Conservation (phyloP, 2,888 invertebrate species). For the Acanthacorydalis orientalis region DNA sequence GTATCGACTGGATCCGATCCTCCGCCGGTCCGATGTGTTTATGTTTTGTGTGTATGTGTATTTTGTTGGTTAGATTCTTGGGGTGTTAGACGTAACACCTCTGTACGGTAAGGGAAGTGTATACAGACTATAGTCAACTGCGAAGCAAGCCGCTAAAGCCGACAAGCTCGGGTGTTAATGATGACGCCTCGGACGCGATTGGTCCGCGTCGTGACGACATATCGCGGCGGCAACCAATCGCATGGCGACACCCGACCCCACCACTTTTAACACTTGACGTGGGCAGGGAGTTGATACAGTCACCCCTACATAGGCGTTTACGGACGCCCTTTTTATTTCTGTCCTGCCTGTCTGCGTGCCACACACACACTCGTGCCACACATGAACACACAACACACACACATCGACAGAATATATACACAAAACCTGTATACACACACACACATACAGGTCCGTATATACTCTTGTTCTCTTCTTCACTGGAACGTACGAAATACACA, state of each 20-base stretch:
- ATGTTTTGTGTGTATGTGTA: neutral
- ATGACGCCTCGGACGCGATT: conserved; percentile 23
- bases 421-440: too few species aligned
- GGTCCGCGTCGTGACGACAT: conserved; percentile 22
- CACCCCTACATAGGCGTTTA: conserved; percentile 26
- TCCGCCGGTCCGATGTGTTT: too few species aligned
- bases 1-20: too few species aligned
- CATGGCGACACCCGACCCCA: conserved; percentile 25
- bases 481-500: too few species aligned
- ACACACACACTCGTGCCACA: neutral
- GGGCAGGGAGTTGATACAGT: conserved; percentile 24
- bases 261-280: conserved; percentile 26
- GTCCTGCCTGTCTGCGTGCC: neutral
- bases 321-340: conserved; percentile 19
- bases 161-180: conserved; percentile 29
- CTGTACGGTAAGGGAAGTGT: conserved; percentile 23
- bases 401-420: too few species aligned
- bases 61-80: neutral
- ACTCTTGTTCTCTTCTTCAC: neutral
- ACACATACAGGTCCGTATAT: neutral
- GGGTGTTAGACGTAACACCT: conserved; percentile 20
- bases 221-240: conserved; percentile 23
- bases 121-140: conserved; percentile 22
- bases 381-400: neutral
- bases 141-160: conserved; percentile 20